Evolutionary conservation across 2,113 vertebrate genomes (phyloP).

Genomic region (Peromyscus californicus): DNA sequence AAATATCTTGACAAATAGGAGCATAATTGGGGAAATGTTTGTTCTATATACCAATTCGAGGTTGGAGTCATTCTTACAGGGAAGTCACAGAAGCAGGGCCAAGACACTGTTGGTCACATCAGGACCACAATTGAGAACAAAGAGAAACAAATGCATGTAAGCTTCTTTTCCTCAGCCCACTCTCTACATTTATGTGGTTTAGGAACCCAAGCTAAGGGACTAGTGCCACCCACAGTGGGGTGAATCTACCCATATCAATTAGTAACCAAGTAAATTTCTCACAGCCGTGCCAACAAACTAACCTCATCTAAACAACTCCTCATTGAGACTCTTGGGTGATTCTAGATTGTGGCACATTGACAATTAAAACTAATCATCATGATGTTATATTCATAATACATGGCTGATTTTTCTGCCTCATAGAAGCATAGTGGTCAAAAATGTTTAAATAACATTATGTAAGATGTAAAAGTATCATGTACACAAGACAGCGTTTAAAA

Average conservation of each 20-base stretch:
- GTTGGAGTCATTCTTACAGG: background rate
- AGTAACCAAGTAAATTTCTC: background rate
- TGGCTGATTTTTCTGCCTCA: background rate
- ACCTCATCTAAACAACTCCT: background rate
- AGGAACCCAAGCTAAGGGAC: background rate
- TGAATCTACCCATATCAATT: background rate
- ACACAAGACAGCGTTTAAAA: background rate
- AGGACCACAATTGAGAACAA: background rate
- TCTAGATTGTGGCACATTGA: no score
- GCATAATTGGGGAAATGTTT: no score
- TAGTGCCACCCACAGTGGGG: background rate
- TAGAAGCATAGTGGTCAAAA: accelerated
- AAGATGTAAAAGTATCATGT: background rate
- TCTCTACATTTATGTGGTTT: background rate
- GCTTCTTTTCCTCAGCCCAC: background rate
- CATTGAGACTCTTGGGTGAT: background rate
- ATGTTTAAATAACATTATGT: background rate
- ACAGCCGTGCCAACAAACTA: background rate
- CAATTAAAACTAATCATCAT: background rate
- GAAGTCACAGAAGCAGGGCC: no score
- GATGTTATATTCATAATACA: background rate
- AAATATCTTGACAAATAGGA: background rate
- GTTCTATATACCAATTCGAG: background rate
- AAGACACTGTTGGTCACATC: background rate
- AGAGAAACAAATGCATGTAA: background rate